Conservation (phyloP, 37 sponge, comb jelly and placozoan species). For the Hexactinellida sp. region DNA sequence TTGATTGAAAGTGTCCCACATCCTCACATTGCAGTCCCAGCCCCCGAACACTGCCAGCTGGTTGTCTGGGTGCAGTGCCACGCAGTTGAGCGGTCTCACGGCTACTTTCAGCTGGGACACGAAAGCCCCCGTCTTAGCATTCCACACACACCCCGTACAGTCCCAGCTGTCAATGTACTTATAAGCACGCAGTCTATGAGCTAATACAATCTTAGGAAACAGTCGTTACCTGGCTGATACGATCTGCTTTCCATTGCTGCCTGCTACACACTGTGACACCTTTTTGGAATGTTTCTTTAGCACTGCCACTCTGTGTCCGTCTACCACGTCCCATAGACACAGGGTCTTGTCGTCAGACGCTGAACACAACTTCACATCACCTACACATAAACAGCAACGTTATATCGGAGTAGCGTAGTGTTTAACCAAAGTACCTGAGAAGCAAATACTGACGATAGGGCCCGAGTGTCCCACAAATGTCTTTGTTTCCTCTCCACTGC, state of each 20-base stretch:
- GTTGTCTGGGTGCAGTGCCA: conserved; percentile 73
- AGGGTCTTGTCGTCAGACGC: conserved; percentile 63
- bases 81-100: conserved; percentile 61
- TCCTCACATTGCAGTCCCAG: conserved; percentile 68
- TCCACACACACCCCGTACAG: conserved; percentile 50
- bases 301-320: conserved; percentile 46
- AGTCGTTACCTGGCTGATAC: conserved; percentile 64
- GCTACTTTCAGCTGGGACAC: background rate
- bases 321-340: conserved; percentile 73
- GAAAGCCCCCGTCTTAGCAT: conserved; percentile 34
- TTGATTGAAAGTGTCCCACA: conserved; percentile 70
- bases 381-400: conserved; percentile 26
- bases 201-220: too few species aligned
- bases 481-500: conserved; percentile 50
- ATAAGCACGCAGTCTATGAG: too few species aligned
- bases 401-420: background rate
- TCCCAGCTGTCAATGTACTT: too few species aligned
- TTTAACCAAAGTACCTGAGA: conserved; percentile 35
- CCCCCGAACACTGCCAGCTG: conserved; percentile 66
- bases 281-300: conserved; percentile 52
- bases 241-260: conserved; percentile 37
- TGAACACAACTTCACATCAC: conserved; percentile 44
- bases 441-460: conserved; percentile 52
- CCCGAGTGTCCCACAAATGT: conserved; percentile 72
- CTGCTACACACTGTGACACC: conserved; percentile 42